Base-by-base conservation (phyloP, 2,888 invertebrate species). In the Perizoma flavofasciatum region DNA sequence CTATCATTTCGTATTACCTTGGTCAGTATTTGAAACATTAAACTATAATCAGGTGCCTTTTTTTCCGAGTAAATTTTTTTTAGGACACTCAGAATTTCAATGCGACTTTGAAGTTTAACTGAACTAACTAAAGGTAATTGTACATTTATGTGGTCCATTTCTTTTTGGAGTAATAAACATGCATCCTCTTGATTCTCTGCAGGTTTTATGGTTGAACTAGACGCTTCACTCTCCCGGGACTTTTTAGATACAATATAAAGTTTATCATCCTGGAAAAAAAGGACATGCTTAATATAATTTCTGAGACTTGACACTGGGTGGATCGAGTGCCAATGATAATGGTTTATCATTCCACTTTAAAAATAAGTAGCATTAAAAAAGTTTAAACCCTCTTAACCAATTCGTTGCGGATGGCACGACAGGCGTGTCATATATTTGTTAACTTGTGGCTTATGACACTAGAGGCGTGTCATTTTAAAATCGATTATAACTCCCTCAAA, bases 11-110 rank as follows among this genome's bases (percentile, higher is more conserved):
- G 63, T 11, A 70, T 65, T 22, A 52, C 7, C 39, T 58, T 50
- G 47, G 51, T 55, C 5, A 59, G 40, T 46, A 55, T 51, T 47
- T 59, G 47, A 37, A 32, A 57, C 11, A 55, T 32, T n/a, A 56
- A 34, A 47, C 50, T 45, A 45, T 43, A 61, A 45, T 49, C 61
- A 6, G 44, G 37, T 44, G 35, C 11, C 11, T 32, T 9, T 46
- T 35, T 48, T 43, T 55, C 37, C 58, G 11, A 50, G 9, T 55
- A 49, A 5, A 62, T 46, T 49, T 69, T 59, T 50, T 66, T 32
- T 5, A 69, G 32, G 11, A 78, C 40, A n/a, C 40, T 57, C 57
- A 61, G 43, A 39, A 61, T 48, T 37, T 32, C 47, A 46, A 61
- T 54, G 33, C 61, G 54, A 10, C 53, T 50, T 34, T 49, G 33